Base-by-base conservation (phyloP, 2,888 invertebrate species). In the Trichogramma evanescens region DNA sequence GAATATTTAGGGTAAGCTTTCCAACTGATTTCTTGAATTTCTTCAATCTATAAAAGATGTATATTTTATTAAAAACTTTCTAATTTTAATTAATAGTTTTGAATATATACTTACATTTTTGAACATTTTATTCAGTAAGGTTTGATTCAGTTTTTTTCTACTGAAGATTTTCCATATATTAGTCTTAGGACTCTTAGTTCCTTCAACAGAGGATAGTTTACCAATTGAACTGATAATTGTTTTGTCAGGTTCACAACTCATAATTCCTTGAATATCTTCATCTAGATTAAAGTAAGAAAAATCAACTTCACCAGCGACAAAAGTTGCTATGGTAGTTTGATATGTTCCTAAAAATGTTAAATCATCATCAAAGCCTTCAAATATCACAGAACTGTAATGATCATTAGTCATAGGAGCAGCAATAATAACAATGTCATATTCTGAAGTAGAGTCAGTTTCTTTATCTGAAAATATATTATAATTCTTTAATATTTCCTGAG, bases 81-180 rank as follows among this genome's bases (percentile, higher is more conserved):
- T 42, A 13, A 7, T 41, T 48, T 46, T 50, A 59, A 59, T 52
- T 52, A 50, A 57, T 42, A 9, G 5, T 38, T 55, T 50, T 45
- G 8, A 48, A 39, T 42, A 39, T 9, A 13, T 46, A 64, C 65
- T 39, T 61, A 78, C 74, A 39, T 77, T 66, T 39, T 68, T 63
- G 69, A 86, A 86, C 62, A 86, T 74, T 44, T 72, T 65, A 46
- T 80, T 67, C 9, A 85, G 60, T 63, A 81, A 70, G 7, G 74
- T 67, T n/a, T 77, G 70, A 3, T 75, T 71, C 8, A 85, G 71
- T 26, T 77, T 73, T 45, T 74, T 65, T 52, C 79, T 77, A 39
- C 83, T 82, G 70, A 86, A 86, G 40, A 86, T 73, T 74, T 86
- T 86, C 79, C 82, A 86, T 4, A 85, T 79, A 55, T 74, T 73